A percentile compares a stretch with the other conserved stretches of the same genome.
Evolutionary conservation across 2,797 vertebrate species (phyloP).

Genomic region (Macroramphosus scolopax): DNA sequence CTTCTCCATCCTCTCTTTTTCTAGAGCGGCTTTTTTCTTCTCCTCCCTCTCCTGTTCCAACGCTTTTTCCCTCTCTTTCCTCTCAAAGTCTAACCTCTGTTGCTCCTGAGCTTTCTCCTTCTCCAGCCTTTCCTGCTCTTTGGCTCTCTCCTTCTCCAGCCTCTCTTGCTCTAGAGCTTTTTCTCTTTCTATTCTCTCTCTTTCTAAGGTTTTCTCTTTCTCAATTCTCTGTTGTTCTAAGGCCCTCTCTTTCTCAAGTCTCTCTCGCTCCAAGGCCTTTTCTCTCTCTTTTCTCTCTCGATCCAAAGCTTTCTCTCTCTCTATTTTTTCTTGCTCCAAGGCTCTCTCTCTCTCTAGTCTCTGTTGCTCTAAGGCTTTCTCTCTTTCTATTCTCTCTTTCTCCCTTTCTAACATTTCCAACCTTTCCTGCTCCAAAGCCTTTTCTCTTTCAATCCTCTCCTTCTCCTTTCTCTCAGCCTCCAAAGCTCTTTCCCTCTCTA

Average conservation of each 20-base stretch:
- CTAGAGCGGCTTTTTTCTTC: constrained; percentile 36
- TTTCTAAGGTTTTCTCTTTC: constrained; percentile 10
- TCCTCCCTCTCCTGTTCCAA: constrained; percentile 31
- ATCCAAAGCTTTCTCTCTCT: constrained; percentile 29
- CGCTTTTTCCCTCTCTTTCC: constrained; percentile 8
- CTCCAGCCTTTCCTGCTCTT: constrained; percentile 33
- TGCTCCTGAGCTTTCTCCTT: constrained; percentile 16
- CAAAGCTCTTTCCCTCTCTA: constrained; percentile 42
- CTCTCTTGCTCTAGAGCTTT: constrained; percentile 34
- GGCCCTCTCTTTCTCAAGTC: constrained; percentile 37
- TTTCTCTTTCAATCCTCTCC: constrained; percentile 52
- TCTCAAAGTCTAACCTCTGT: too few species aligned
- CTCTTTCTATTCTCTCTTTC: constrained; percentile 38
- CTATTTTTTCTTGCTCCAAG: constrained; percentile 25
- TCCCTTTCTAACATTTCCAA: constrained; percentile 30
- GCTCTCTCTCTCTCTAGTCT: constrained; percentile 35
- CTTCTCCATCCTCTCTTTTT: constrained; percentile 42
- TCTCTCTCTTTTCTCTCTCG: constrained; percentile 29
- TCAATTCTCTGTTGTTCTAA: constrained; percentile 24
- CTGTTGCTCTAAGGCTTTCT: constrained; percentile 42
- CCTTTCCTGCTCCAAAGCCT: constrained; percentile 40
- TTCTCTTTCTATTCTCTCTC: constrained; percentile 36
- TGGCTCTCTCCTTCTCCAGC: constrained; percentile 21
- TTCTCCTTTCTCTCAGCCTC: constrained; percentile 49
- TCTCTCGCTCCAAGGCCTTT: constrained; percentile 45